Evolutionary conservation across 2,113 vertebrate genomes (phyloP), one percentile per base, ranked within the genome.

Genomic region (Condylura cristata): DNA sequence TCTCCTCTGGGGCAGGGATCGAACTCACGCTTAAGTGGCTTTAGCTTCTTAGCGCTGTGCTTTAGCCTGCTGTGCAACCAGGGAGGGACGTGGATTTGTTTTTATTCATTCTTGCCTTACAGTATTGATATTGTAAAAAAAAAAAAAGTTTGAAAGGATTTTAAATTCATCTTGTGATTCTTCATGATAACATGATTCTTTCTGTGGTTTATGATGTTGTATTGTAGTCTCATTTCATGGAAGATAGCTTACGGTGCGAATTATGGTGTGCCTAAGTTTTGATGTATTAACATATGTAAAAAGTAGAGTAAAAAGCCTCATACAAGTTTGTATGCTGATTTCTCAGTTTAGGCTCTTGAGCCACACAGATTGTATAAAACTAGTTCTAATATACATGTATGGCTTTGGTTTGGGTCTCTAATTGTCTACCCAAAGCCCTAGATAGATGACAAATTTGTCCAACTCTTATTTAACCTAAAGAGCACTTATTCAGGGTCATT

Each of bases 51-150:
- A n/a, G n/a, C n/a, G n/a, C n/a, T n/a, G n/a, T n/a, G n/a, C n/a
- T n/a, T n/a, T n/a, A n/a, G n/a, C n/a, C n/a, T n/a, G n/a, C n/a
- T n/a, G n/a, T n/a, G n/a, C n/a, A n/a, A n/a, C n/a, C n/a, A n/a
- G n/a, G n/a, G n/a, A n/a, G n/a, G n/a, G n/a, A n/a, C n/a, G n/a
- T 82, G 18, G 26, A 12, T 63, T 16, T 63, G 37, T 58, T 93
- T 72, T 74, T 75, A 88, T 82, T 88, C 56, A 75, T 93, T 87
- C 26, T 61, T 63, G n/a, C n/a, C 58, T 65, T 82, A 61, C 12
- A 82, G 26, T 63, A 60, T 71, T 90, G 48, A 30, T 78, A 65
- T 8, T 18, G 76, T 66, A 53, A 28, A 32, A 24, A 60, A 74
- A 39, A 78, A n/a, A n/a, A n/a, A n/a, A n/a, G n/a, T 56, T 68